Evolutionary conservation across 2,888 invertebrate genomes (phyloP).

Genomic region (Yponomeuta sedellus): DNA sequence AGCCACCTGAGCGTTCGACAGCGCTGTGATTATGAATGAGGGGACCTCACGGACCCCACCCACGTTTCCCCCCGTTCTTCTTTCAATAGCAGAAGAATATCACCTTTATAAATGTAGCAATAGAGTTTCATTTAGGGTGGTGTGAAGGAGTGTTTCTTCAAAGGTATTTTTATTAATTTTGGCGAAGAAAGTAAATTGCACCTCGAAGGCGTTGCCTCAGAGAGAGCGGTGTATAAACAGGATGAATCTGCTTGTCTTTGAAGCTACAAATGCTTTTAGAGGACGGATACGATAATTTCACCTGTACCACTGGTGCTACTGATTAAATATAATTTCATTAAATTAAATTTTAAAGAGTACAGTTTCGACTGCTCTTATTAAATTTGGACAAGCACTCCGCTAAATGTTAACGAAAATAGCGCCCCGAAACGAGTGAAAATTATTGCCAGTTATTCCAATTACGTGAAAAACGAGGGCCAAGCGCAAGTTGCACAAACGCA

Average conservation of each 20-base stretch:
- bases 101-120: neutral
- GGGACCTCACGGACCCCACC: neutral
- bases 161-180: constrained; percentile 1
- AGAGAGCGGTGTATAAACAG: neutral
- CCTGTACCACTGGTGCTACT: neutral
- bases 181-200: neutral
- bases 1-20: neutral
- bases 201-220: neutral
- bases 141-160: neutral
- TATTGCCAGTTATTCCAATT: neutral
- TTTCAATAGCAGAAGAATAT: neutral
- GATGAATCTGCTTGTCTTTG: neutral
- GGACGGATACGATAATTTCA: neutral
- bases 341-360: neutral
- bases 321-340: no score
- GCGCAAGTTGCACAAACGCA: no score
- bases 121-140: neutral
- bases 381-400: neutral
- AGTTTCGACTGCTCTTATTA: neutral
- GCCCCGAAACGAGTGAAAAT: neutral
- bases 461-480: neutral
- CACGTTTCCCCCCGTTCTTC: neutral
- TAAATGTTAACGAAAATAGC: no score
- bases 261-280: neutral
- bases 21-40: neutral